Evolutionary conservation across 1,140 invertebrate species (phyloP).

Genomic region (Drosophila hydei): DNA sequence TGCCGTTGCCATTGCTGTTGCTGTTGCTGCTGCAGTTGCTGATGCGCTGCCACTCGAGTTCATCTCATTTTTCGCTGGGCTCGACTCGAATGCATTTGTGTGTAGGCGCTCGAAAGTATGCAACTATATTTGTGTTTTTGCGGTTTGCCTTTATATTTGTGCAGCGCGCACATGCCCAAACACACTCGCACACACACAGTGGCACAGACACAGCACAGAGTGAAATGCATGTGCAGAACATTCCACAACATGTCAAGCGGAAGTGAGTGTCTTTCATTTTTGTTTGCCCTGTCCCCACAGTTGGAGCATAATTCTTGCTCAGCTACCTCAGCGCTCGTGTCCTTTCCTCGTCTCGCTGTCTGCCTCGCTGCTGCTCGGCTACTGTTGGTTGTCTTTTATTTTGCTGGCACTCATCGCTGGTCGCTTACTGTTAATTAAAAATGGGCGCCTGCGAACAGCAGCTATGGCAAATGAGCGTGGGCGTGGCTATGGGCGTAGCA

Average conservation of each 20-base stretch:
- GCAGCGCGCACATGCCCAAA: slow-evolving; percentile 51
- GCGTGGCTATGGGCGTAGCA: background rate
- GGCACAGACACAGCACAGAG: slow-evolving; percentile 38
- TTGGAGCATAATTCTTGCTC: slow-evolving; percentile 30
- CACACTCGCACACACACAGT: slow-evolving; percentile 22
- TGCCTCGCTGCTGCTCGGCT: background rate
- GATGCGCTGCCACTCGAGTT: slow-evolving; percentile 9
- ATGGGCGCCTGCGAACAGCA: slow-evolving; percentile 61
- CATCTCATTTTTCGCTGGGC: slow-evolving; percentile 32
- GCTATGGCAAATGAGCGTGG: slow-evolving; percentile 29
- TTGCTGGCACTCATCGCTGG: slow-evolving; percentile 45
- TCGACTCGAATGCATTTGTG: slow-evolving; percentile 58
- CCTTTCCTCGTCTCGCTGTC: background rate
- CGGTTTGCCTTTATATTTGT: slow-evolving; percentile 77
- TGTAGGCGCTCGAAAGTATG: slow-evolving; percentile 74
- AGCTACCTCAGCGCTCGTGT: slow-evolving; percentile 2
- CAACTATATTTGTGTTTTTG: slow-evolving; percentile 80
- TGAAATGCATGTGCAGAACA: slow-evolving; percentile 75
- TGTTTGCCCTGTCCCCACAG: slow-evolving; percentile 64
- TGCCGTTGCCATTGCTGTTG: background rate
- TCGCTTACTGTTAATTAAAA: slow-evolving; percentile 82
- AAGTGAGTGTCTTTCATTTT: slow-evolving; percentile 82
- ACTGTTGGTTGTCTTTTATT: slow-evolving; percentile 33
- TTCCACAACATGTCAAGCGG: slow-evolving; percentile 78
- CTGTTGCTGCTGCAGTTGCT: background rate